Conservation (phyloP, 2,888 invertebrate genomes). For the Ochropleura leucogaster region DNA sequence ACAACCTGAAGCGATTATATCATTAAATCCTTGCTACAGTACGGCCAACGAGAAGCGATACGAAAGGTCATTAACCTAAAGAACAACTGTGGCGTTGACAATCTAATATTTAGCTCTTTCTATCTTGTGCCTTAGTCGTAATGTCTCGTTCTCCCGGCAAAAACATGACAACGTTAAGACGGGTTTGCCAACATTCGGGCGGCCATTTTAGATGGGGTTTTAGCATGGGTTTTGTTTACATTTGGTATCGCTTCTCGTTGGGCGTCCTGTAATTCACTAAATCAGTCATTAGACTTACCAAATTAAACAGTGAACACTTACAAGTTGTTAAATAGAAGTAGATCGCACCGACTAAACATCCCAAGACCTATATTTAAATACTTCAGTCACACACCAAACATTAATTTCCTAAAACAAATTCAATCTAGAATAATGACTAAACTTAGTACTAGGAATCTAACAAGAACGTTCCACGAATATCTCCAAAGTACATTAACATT, state of each 20-base stretch:
- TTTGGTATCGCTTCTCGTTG: too few species aligned
- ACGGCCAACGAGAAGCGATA: too few species aligned
- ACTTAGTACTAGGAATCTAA: conserved; percentile 19
- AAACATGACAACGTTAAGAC: too few species aligned
- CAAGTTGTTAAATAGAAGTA: not conserved
- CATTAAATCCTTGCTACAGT: not conserved
- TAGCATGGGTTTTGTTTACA: too few species aligned
- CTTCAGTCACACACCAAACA: conserved; percentile 4
- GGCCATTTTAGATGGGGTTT: too few species aligned
- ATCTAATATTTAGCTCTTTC: too few species aligned
- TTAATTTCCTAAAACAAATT: conserved; percentile 17
- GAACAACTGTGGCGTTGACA: too few species aligned
- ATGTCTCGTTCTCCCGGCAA: too few species aligned
- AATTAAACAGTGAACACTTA: not conserved
- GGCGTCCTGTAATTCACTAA: not conserved
- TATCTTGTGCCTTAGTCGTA: too few species aligned
- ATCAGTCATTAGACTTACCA: not conserved
- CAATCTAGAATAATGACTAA: conserved; percentile 25
- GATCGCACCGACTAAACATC: not conserved
- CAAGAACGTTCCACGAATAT: conserved; percentile 22
- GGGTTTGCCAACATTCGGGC: too few species aligned
- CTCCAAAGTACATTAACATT: conserved; percentile 13
- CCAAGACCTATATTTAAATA: conserved; percentile 5
- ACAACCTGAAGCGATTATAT: not conserved
- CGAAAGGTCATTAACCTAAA: too few species aligned